Percentiles rank a stretch among this genome's conserved stretches.
Conservation (phyloP, 2,888 invertebrate species). For the Cyrtodaria siliqua region DNA sequence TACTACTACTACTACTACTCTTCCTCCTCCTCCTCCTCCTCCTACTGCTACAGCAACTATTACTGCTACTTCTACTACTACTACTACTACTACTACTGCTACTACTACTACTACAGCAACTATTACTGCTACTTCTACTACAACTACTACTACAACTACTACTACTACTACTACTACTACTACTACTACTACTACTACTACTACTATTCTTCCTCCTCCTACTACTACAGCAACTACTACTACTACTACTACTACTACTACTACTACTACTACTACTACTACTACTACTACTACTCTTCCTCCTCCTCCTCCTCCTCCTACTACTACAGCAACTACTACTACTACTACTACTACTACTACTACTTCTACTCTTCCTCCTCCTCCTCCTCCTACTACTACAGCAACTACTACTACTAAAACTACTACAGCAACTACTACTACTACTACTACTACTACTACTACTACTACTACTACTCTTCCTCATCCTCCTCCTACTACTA, state of each 20-base stretch:
- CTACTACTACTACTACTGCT: neutral
- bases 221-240: conserved; percentile 4
- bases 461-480: no score
- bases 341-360: conserved; percentile 3
- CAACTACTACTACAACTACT: neutral
- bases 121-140: neutral
- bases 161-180: neutral
- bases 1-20: conserved; percentile 6
- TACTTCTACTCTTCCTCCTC: no score
- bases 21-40: neutral
- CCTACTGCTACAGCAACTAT: neutral
- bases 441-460: no score
- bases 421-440: no score
- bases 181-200: neutral
- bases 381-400: no score
- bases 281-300: conserved; percentile 10
- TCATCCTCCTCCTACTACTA: no score
- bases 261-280: conserved; percentile 10
- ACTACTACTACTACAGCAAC: neutral
- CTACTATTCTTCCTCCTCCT: no score
- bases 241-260: conserved; percentile 10
- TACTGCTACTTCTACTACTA: conserved; percentile 1
- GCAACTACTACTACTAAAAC: no score
- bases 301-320: no score
- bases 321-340: conserved; percentile 1